phyloP scores from a whole-genome alignment of 2,797 vertebrate species.

The Enoplosus armatus region DNA sequence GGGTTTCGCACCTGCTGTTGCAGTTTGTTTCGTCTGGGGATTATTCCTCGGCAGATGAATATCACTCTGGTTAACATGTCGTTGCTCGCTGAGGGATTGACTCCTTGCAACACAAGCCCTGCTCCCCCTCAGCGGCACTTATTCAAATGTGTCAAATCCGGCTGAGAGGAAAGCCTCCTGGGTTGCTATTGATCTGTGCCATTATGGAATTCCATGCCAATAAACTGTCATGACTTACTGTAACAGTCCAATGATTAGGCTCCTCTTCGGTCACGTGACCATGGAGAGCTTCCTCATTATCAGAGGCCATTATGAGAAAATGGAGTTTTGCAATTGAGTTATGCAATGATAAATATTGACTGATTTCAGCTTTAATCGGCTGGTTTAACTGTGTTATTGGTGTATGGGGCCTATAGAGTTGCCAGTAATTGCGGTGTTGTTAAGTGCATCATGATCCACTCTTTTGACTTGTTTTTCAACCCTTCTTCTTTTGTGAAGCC shows the following conservation, averaged over 20 bases:
- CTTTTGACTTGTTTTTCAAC: conserved; percentile 31
- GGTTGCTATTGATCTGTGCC: conserved; percentile 79
- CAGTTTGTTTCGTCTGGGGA: conserved; percentile 45
- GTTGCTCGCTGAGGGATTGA: conserved; percentile 48
- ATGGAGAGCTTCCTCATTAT: conserved; percentile 83
- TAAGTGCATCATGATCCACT: conserved; percentile 56
- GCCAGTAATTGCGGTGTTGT: conserved; percentile 74
- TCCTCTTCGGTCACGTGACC: conserved; percentile 72
- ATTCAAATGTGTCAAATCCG: conserved; percentile 83
- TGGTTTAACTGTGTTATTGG: conserved; percentile 74
- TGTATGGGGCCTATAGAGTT: conserved; percentile 72
- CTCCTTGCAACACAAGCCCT: conserved; percentile 47
- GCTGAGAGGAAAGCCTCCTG: conserved; percentile 77
- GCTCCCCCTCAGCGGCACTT: conserved; percentile 69
- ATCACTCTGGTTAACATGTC: conserved; percentile 60
- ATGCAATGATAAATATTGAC: conserved; percentile 84
- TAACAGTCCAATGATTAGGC: conserved; percentile 86
- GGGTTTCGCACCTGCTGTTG: conserved; percentile 30
- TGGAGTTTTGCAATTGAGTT: conserved; percentile 84
- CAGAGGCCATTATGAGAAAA: conserved; percentile 86
- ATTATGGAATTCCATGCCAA: conserved; percentile 86
- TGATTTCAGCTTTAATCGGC: conserved; percentile 76
- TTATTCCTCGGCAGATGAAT: conserved; percentile 53
- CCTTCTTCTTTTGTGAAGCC: not conserved
- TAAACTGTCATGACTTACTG: conserved; percentile 85